phyloP scores from a whole-genome alignment of 2,888 invertebrate genomes.

The Argyresthia albistria region DNA sequence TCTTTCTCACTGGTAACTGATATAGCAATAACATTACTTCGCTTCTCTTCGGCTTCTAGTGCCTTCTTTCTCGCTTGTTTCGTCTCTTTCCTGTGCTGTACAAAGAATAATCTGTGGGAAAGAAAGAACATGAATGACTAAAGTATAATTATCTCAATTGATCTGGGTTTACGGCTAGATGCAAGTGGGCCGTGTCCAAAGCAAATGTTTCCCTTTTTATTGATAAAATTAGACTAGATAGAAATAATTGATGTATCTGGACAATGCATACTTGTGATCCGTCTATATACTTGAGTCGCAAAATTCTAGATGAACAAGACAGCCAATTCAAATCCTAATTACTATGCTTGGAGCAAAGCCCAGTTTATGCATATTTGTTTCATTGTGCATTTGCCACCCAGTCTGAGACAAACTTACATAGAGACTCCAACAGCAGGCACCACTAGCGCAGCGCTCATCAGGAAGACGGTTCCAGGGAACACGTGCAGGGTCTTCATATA shows the following conservation, averaged over 20 bases:
- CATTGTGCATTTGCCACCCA: neutral
- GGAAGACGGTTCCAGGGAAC: slow-evolving; percentile 50
- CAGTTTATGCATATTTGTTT: no score
- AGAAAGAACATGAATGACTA: neutral
- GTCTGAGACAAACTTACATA: slow-evolving; percentile 23
- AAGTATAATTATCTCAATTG: no score
- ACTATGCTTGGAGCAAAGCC: neutral
- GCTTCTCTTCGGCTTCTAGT: slow-evolving; percentile 39
- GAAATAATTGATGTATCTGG: no score
- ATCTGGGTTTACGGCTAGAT: no score
- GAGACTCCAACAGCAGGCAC: slow-evolving; percentile 46
- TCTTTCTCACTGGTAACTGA: neutral
- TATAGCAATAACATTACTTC: neutral
- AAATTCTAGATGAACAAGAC: neutral
- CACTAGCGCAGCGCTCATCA: slow-evolving; percentile 42
- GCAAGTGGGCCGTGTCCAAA: no score
- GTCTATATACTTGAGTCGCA: neutral
- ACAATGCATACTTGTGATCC: no score
- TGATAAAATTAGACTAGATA: no score
- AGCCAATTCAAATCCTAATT: neutral
- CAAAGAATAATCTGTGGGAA: slow-evolving; percentile 41
- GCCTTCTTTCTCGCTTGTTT: slow-evolving; percentile 37
- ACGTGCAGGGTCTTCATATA: slow-evolving; percentile 55
- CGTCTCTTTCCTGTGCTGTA: slow-evolving; percentile 30
- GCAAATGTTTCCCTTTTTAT: no score